Evolutionary conservation across 2,797 vertebrate genomes (phyloP), one percentile per base, ranked within the genome.

Genomic region (Phalloptychus januarius): DNA sequence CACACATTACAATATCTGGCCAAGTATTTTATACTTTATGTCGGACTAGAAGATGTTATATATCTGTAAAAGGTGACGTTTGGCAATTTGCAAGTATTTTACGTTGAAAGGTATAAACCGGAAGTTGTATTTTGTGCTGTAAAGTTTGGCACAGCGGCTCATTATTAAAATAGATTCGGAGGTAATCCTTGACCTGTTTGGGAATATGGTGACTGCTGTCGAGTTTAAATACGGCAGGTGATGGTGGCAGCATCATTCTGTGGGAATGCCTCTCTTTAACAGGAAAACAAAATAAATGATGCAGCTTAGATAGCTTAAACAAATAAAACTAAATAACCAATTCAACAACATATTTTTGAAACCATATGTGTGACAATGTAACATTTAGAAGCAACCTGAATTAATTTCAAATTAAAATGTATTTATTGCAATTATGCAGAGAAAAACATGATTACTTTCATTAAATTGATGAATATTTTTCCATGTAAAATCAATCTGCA

Each of bases 121-220:
- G 75, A 81, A 40, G 52, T 69, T 70, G n/a, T 23, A 31, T 28
- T 73, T 67, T 67, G 46, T 67, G 15, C 65, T 8, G 2, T 23
- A 48, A 76, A 48, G 45, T 50, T 50, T 46, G 40, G 28, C 67
- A 77, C 40, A 48, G 23, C 12, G 31, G 25, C 65, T 71, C 15
- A 61, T 61, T 42, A 69, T 42, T n/a, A 50, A 50, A 72, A 50
- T 56, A 52, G 31, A 36, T 52, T 25, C 42, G 38, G 38, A 69
- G 65, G 23, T 33, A 1, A 25, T 42, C 23, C 23, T 18, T 42
- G 38, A 40, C 20, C 23, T 69, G 36, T 23, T 16, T 67, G 36
- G 63, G 20, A 67, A 12, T 38, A 65, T 8, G 33, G 36, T 25
- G 36, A 10, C 33, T 20, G 7, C 61, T 18, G 36, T 20, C 20